phyloP scores from a whole-genome alignment of 2,888 invertebrate genomes.

The Erebia epiphron region DNA sequence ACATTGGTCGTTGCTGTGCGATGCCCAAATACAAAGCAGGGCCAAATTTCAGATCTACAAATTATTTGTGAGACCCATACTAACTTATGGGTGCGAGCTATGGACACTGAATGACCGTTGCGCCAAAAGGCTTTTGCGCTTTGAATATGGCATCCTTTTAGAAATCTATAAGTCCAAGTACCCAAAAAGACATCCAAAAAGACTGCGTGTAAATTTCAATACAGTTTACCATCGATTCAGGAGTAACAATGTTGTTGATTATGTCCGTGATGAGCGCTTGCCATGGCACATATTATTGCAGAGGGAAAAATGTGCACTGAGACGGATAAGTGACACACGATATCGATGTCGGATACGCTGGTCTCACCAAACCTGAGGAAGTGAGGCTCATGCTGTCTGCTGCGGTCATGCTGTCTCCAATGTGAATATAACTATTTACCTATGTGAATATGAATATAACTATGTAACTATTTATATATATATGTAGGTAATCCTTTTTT shows the following conservation, averaged over 20 bases:
- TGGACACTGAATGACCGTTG: conserved; percentile 50
- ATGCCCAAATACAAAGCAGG: conserved; percentile 47
- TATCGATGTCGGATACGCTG: conserved; percentile 38
- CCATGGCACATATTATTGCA: conserved; percentile 50
- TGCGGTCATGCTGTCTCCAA: no score
- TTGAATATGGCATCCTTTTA: conserved; percentile 52
- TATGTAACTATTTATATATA: no score
- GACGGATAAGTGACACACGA: conserved; percentile 1
- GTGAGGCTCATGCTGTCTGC: no score
- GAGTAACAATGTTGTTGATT: conserved; percentile 47
- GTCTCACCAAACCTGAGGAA: conserved; percentile 39
- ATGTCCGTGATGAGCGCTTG: conserved; percentile 53
- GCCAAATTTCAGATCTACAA: conserved; percentile 57
- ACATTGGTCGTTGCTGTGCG: conserved; percentile 48
- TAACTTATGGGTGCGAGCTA: conserved; percentile 64
- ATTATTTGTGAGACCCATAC: conserved; percentile 58
- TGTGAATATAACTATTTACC: no score
- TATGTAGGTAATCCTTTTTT: no score
- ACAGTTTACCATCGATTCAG: conserved; percentile 49
- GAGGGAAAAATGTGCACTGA: conserved; percentile 48
- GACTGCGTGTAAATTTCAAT: conserved; percentile 46
- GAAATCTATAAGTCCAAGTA: conserved; percentile 61
- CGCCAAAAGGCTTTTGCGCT: conserved; percentile 49
- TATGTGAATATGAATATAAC: no score
- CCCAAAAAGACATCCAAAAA: conserved; percentile 50